Evolutionary conservation across 2,113 vertebrate species (phyloP).

Genomic region (Macquaria ambigua): DNA sequence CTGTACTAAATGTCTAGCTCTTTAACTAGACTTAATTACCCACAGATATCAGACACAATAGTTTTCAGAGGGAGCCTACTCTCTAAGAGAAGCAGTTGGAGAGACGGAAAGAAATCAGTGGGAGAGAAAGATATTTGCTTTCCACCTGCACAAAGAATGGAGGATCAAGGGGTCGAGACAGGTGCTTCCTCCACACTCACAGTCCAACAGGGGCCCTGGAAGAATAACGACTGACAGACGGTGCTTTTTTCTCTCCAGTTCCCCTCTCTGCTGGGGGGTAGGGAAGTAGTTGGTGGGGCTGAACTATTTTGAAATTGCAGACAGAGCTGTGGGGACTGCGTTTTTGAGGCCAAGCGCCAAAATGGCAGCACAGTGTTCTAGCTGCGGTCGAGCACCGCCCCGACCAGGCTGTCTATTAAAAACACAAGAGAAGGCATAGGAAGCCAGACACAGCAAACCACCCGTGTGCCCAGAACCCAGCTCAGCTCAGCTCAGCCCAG

Average conservation of each 20-base stretch:
- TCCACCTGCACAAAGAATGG: slow-evolving; percentile 69
- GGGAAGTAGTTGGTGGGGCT: slow-evolving; percentile 53
- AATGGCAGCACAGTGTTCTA: slow-evolving; percentile 80
- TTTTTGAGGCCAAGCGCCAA: slow-evolving; percentile 79
- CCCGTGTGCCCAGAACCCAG: slow-evolving; percentile 70
- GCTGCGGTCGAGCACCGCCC: slow-evolving; percentile 86
- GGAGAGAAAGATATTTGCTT: slow-evolving; percentile 62
- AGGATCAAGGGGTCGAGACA: slow-evolving; percentile 66
- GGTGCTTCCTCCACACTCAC: slow-evolving; percentile 73
- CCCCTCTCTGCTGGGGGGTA: slow-evolving; percentile 63
- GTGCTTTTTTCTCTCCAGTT: slow-evolving; percentile 52
- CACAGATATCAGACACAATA: neutral
- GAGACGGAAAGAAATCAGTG: slow-evolving; percentile 16
- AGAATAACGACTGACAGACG: slow-evolving; percentile 56
- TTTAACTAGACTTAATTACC: neutral
- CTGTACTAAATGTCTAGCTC: neutral
- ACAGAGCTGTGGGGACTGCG: slow-evolving; percentile 77
- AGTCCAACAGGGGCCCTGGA: slow-evolving; percentile 42
- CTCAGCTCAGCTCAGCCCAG: slow-evolving; percentile 58
- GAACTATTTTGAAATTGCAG: slow-evolving; percentile 83
- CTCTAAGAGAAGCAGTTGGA: neutral
- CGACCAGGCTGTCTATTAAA: slow-evolving; percentile 85
- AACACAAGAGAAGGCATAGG: slow-evolving; percentile 79
- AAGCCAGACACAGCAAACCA: slow-evolving; percentile 83
- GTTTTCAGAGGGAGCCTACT: neutral